phyloP scores from a whole-genome alignment of 2,113 vertebrate species.

The Gulo gulo region DNA sequence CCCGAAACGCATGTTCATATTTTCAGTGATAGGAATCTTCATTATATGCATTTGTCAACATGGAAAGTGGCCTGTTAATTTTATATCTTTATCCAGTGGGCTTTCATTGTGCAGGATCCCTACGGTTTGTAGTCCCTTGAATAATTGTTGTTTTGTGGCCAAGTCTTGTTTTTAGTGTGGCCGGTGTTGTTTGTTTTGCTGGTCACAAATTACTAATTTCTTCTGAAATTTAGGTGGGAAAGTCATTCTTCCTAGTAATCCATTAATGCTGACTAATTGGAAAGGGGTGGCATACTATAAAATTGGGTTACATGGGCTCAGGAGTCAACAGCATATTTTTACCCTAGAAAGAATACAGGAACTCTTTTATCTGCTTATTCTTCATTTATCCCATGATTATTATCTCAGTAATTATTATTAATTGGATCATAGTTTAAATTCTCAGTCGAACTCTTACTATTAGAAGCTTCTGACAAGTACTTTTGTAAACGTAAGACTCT shows the following conservation, averaged over 20 bases:
- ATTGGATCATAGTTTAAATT: slow-evolving; percentile 49
- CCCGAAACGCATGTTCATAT: background rate
- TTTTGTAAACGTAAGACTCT: slow-evolving; percentile 33
- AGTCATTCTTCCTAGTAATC: background rate
- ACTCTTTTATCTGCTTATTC: slow-evolving; percentile 25
- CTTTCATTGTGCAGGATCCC: background rate
- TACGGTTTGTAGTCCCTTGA: background rate
- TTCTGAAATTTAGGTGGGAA: slow-evolving; percentile 12
- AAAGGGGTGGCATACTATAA: background rate
- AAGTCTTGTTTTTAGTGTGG: slow-evolving; percentile 1
- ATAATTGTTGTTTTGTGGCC: background rate
- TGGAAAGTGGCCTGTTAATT: background rate
- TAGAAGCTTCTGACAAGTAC: slow-evolving; percentile 31
- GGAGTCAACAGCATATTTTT: slow-evolving; percentile 19
- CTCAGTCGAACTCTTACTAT: slow-evolving; percentile 32
- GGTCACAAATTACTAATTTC: background rate
- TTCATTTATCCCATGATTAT: slow-evolving; percentile 6
- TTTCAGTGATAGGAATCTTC: background rate
- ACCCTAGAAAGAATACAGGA: background rate
- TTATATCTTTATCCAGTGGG: background rate
- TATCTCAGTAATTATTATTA: slow-evolving; percentile 44
- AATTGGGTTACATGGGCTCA: background rate
- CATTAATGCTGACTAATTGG: background rate
- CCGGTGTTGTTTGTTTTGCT: background rate
- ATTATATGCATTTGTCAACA: background rate